Evolutionary conservation across 2,113 vertebrate genomes (phyloP).

Genomic region (Bothrops jararaca): DNA sequence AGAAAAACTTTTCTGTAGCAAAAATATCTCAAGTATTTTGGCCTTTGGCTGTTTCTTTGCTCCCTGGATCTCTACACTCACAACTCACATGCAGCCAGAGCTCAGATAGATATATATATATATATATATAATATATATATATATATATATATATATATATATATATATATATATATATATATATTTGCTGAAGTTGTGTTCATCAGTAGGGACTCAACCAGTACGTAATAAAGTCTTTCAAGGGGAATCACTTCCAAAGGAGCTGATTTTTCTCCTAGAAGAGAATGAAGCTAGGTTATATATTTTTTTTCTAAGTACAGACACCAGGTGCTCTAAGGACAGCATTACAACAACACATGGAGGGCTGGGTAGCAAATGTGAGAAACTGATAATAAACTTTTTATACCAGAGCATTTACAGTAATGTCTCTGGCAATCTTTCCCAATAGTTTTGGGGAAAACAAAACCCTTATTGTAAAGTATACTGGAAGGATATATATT

Average conservation of each 20-base stretch:
- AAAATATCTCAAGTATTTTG: slow-evolving; percentile 18
- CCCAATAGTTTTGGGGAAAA: background rate
- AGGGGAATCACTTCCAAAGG: background rate
- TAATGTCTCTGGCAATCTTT: background rate
- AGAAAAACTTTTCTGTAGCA: slow-evolving; percentile 21
- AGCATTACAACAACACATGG: background rate
- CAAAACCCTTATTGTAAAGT: background rate
- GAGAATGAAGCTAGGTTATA: background rate
- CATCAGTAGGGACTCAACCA: slow-evolving; percentile 18
- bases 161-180: no score
- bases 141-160: no score
- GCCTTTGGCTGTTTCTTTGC: slow-evolving; percentile 19
- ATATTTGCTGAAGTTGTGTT: background rate
- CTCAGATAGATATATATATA: background rate
- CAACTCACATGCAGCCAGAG: background rate
- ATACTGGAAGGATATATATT: background rate
- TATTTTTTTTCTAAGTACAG: background rate
- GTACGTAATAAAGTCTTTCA: slow-evolving; percentile 4
- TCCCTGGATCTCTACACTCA: background rate
- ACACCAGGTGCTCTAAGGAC: background rate
- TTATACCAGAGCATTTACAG: background rate
- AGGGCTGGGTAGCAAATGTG: background rate
- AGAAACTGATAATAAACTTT: slow-evolving; percentile 14
- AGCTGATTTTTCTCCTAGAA: slow-evolving; percentile 2
- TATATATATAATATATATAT: no score